phyloP scores from a whole-genome alignment of 2,888 invertebrate species.

The Rhagonycha lutea region DNA sequence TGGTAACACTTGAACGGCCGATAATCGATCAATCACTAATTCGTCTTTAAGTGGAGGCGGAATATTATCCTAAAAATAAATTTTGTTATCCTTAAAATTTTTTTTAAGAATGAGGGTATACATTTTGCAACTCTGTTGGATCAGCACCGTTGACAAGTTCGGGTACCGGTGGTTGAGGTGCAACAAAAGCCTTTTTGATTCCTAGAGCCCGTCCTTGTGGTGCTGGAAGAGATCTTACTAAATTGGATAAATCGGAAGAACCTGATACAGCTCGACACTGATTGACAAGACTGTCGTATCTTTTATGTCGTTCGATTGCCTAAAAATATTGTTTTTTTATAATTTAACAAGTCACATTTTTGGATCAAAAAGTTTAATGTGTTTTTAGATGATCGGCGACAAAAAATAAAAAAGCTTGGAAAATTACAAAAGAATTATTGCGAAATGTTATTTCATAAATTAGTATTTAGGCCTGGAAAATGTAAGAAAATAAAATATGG shows the following conservation, averaged over 20 bases:
- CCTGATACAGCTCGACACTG: constrained; percentile 79
- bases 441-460: background rate
- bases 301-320: constrained; percentile 80
- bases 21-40: constrained; percentile 78
- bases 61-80: constrained; percentile 62
- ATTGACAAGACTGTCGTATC: constrained; percentile 79
- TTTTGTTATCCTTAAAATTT: background rate
- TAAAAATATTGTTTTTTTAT: constrained; percentile 51
- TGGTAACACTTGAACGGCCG: constrained; percentile 71
- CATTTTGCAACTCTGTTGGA: constrained; percentile 28
- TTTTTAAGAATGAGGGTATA: background rate
- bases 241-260: constrained; percentile 74
- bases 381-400: background rate
- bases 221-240: constrained; percentile 72
- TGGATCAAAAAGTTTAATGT: background rate
- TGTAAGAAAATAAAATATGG: background rate
- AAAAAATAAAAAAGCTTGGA: background rate
- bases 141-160: constrained; percentile 56
- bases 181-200: constrained; percentile 61
- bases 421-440: background rate
- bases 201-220: constrained; percentile 57
- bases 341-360: background rate
- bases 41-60: constrained; percentile 81
- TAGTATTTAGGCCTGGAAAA: background rate
- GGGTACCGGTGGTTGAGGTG: constrained; percentile 70